Evolutionary conservation across 2,797 vertebrate species (phyloP).

Genomic region (Percopsis omiscomaycus): DNA sequence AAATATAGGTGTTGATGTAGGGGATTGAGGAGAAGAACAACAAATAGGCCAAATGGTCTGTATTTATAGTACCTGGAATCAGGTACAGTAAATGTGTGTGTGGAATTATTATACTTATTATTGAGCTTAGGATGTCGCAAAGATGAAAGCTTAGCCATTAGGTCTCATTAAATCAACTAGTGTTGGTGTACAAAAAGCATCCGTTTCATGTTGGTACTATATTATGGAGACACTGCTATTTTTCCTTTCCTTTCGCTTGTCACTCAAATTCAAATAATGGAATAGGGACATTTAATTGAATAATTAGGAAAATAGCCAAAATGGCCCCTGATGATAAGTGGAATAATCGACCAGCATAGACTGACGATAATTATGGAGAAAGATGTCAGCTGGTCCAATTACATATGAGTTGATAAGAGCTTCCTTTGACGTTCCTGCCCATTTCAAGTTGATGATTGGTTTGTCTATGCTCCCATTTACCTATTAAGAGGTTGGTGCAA

Average conservation of each 20-base stretch:
- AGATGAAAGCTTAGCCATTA: conserved; percentile 46
- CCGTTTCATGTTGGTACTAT: conserved; percentile 27
- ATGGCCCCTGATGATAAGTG: conserved; percentile 24
- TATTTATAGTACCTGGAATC: background rate
- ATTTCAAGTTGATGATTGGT: conserved; percentile 13
- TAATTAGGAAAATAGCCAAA: conserved; percentile 46
- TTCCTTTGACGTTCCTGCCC: conserved; percentile 5
- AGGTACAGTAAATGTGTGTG: too few species aligned
- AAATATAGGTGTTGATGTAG: background rate
- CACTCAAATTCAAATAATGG: conserved; percentile 35
- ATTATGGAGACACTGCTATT: conserved; percentile 20
- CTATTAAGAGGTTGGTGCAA: conserved; percentile 6
- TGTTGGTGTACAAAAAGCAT: conserved; percentile 29
- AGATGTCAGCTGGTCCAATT: conserved; percentile 10
- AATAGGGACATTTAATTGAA: conserved; percentile 29
- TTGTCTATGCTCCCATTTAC: conserved; percentile 14
- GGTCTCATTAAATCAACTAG: conserved; percentile 42
- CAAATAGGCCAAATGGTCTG: background rate
- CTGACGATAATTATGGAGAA: conserved; percentile 25
- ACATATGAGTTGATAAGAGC: conserved; percentile 22
- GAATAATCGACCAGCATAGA: conserved; percentile 16
- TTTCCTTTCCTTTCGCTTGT: conserved; percentile 10
- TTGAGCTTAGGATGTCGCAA: background rate
- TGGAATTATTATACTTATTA: background rate
- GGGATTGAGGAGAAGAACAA: background rate